These are phyloP conservation scores for Alouatta palliata DNA, from an alignment of 2,113 vertebrate genomes.

Conservation along the genomic window DNA sequence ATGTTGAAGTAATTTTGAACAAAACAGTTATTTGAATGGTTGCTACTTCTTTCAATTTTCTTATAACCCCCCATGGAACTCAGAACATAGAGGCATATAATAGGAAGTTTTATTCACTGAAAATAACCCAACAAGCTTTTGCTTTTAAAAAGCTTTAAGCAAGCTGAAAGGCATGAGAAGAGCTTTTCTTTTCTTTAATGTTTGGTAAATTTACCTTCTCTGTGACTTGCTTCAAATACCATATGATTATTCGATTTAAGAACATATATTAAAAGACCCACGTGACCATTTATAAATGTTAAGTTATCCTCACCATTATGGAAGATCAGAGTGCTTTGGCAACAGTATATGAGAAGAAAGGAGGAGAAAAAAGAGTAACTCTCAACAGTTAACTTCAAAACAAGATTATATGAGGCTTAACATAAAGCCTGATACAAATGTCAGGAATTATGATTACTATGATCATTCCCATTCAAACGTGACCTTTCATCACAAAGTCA, in stretches of 20 bases:
- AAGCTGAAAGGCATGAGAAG: not conserved
- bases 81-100: not conserved
- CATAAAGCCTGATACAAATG: not conserved
- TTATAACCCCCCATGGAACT: not conserved
- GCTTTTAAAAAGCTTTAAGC: not conserved
- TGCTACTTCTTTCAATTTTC: conserved; percentile 11
- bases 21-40: not conserved
- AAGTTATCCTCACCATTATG: not conserved
- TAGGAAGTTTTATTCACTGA: not conserved
- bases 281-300: not conserved
- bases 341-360: not conserved
- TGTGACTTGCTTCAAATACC: not conserved
- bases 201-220: not conserved
- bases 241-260: not conserved
- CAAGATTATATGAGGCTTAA: not conserved
- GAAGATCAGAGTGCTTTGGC: not conserved
- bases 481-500: conserved; percentile 7
- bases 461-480: not conserved
- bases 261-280: not conserved
- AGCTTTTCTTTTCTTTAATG: not conserved
- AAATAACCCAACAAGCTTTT: not conserved
- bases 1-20: conserved; percentile 20
- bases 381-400: not conserved
- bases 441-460: not conserved
- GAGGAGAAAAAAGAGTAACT: not conserved